phyloP scores from a whole-genome alignment of 2,888 invertebrate species.

The Lycia hirtaria region DNA sequence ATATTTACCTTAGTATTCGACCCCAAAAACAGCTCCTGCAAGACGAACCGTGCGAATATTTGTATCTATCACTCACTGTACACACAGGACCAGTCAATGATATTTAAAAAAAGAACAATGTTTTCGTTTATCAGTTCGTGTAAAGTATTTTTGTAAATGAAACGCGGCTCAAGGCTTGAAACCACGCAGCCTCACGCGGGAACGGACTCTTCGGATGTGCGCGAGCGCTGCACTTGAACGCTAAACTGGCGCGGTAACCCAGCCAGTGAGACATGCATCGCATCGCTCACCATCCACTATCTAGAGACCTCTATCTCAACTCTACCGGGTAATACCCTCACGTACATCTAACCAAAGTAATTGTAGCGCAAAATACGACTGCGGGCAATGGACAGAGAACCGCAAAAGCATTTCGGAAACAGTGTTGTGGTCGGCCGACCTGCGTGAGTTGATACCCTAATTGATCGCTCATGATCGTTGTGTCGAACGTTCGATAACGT shows the following conservation, averaged over 20 bases:
- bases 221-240: conserved; percentile 77
- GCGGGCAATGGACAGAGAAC: conserved; percentile 68
- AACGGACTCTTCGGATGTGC: conserved; percentile 71
- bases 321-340: conserved; percentile 57
- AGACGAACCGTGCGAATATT: conserved; percentile 48
- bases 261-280: conserved; percentile 47
- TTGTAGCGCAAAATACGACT: conserved; percentile 62
- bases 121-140: conserved; percentile 42
- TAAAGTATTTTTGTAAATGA: conserved; percentile 55
- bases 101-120: conserved; percentile 24
- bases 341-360: conserved; percentile 53
- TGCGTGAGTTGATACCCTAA: conserved; percentile 62
- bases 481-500: conserved; percentile 48
- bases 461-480: conserved; percentile 61
- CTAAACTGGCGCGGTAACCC: conserved; percentile 74
- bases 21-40: conserved; percentile 54
- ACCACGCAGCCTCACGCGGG: conserved; percentile 64
- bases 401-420: conserved; percentile 70
- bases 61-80: conserved; percentile 66
- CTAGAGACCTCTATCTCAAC: conserved; percentile 47
- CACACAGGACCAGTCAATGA: conserved; percentile 52
- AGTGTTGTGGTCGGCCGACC: conserved; percentile 65
- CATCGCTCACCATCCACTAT: conserved; percentile 30
- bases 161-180: conserved; percentile 53
- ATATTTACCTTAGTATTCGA: conserved; percentile 67